Evolutionary conservation across 2,113 vertebrate species (phyloP).

Genomic region (Pampusana beccarii): DNA sequence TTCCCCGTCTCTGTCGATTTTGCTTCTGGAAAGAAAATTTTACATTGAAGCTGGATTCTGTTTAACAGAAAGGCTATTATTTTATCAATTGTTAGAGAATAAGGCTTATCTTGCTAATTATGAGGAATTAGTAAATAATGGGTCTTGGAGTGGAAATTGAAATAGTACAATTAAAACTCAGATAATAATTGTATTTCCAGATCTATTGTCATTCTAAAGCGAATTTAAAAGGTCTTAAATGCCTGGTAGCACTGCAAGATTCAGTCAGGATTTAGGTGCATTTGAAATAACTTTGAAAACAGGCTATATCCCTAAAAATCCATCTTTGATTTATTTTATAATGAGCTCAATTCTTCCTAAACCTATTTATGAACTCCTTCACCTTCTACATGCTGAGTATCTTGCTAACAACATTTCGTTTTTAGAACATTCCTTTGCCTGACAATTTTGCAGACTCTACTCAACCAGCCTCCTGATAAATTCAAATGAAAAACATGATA

Average conservation of each 20-base stretch:
- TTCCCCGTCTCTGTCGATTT: neutral
- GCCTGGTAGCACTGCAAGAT: too few species aligned
- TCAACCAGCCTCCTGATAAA: constrained; percentile 48
- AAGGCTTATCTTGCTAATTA: neutral
- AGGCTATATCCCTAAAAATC: neutral
- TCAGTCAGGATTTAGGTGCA: neutral
- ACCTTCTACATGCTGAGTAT: neutral
- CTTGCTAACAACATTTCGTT: constrained; percentile 50
- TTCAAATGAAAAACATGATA: constrained; percentile 63
- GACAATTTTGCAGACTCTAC: constrained; percentile 54
- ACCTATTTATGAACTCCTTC: constrained; percentile 11
- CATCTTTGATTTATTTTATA: neutral
- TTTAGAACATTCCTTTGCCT: constrained; percentile 66
- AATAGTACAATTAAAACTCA: neutral
- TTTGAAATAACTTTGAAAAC: neutral
- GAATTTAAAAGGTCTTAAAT: neutral
- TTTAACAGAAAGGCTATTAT: neutral
- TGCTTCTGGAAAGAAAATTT: neutral
- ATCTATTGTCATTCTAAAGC: neutral
- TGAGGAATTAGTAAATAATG: neutral
- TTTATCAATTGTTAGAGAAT: neutral
- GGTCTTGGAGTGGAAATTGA: neutral
- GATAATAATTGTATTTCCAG: constrained; percentile 5
- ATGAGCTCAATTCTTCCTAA: neutral
- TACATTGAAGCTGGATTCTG: neutral